These are phyloP conservation scores for Pandemis corylana DNA, from an alignment of 2,888 invertebrate genomes.

Conservation along the genomic window DNA sequence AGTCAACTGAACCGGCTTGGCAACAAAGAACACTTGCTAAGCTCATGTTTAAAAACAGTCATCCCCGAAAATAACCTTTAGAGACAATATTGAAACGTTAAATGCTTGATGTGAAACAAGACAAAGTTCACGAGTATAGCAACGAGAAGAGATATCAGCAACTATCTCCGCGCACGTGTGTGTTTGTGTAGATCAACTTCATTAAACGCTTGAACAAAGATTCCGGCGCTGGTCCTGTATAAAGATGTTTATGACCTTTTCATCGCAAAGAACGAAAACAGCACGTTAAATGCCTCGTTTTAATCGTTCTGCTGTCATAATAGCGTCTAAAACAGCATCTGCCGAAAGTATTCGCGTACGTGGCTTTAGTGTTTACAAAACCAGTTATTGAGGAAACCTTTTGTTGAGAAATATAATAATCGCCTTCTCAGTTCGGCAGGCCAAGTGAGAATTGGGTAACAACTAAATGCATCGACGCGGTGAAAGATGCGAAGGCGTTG, in stretches of 20 bases:
- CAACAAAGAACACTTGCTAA: conserved; percentile 54
- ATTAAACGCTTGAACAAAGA: conserved; percentile 52
- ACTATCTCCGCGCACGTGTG: conserved; percentile 70
- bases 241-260: conserved; percentile 32
- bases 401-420: conserved; percentile 53
- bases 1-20: conserved; percentile 56
- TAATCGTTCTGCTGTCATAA: conserved; percentile 51
- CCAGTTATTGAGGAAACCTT: conserved; percentile 57
- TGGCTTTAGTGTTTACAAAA: conserved; percentile 57
- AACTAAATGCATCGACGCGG: conserved; percentile 52
- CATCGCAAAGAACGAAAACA: conserved; percentile 50
- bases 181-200: conserved; percentile 61
- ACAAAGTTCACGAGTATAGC: conserved; percentile 12
- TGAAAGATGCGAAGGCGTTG: conserved; percentile 35
- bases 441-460: conserved; percentile 49
- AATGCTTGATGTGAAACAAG: conserved; percentile 21
- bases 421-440: conserved; percentile 46
- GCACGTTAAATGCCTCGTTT: conserved; percentile 47
- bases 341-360: conserved; percentile 51
- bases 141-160: conserved; percentile 54
- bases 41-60: conserved; percentile 51
- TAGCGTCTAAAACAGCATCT: conserved; percentile 59
- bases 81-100: conserved; percentile 34
- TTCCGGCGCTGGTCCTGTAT: conserved; percentile 21
- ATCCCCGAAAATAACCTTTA: conserved; percentile 51